Conservation (phyloP, 2,797 vertebrate genomes). For the Carapus acus region DNA sequence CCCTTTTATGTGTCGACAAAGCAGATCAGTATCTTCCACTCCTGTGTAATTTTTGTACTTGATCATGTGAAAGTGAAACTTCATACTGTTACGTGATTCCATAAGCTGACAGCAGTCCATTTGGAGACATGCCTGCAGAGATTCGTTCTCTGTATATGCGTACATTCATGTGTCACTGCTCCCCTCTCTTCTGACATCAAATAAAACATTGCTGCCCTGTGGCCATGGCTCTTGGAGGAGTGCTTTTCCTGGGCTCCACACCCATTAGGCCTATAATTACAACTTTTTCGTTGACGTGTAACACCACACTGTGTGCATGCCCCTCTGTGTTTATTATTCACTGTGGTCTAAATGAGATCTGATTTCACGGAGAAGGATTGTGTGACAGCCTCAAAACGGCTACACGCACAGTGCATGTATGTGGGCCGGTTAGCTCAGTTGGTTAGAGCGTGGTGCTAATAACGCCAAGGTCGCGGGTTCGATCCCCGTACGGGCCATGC, state of each 20-base stretch:
- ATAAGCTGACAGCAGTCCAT: background rate
- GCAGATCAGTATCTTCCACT: no score
- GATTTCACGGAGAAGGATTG: slow-evolving; percentile 1
- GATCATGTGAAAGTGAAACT: background rate
- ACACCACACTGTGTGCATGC: slow-evolving; percentile 15
- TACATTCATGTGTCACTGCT: slow-evolving; percentile 7
- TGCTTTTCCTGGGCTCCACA: slow-evolving; percentile 20
- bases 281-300: slow-evolving; percentile 26
- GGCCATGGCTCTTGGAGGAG: slow-evolving; percentile 41
- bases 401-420: background rate
- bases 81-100: background rate
- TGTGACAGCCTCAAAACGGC: background rate
- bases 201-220: slow-evolving; percentile 16
- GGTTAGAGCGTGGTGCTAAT: slow-evolving; percentile 60
- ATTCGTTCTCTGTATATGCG: background rate
- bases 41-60: background rate
- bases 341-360: background rate
- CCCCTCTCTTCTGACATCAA: slow-evolving; percentile 22
- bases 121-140: slow-evolving; percentile 5
- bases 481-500: background rate
- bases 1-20: no score
- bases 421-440: slow-evolving; percentile 13
- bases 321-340: slow-evolving; percentile 32
- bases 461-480: slow-evolving; percentile 30
- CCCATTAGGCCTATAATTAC: slow-evolving; percentile 36